Evolutionary conservation across 2,797 vertebrate species (phyloP).

Genomic region (Thalassophryne amazonica): DNA sequence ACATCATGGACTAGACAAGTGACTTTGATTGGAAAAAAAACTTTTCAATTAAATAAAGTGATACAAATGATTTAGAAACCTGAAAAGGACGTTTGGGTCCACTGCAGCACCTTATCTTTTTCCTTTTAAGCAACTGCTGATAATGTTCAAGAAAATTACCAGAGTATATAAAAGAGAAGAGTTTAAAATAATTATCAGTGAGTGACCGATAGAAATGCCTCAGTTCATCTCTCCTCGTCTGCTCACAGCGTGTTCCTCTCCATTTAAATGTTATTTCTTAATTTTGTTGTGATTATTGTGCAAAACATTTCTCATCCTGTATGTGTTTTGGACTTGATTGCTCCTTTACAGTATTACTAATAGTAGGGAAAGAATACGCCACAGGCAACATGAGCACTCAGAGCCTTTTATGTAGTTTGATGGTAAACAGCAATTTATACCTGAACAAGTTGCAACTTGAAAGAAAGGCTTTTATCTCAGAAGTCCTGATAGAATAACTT

Average conservation of each 20-base stretch:
- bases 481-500: neutral
- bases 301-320: no score
- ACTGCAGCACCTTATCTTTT: neutral
- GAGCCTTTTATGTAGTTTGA: neutral
- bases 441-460: neutral
- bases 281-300: no score
- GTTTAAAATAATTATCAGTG: neutral
- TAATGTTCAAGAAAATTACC: slow-evolving; percentile 7
- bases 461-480: neutral
- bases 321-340: no score
- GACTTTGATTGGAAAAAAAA: slow-evolving; percentile 42
- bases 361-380: neutral
- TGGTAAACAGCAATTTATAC: neutral
- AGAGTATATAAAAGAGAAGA: neutral
- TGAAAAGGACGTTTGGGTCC: slow-evolving; percentile 14
- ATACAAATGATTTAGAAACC: slow-evolving; percentile 36
- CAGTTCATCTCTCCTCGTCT: neutral
- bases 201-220: neutral
- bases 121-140: neutral
- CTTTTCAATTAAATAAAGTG: slow-evolving; percentile 40
- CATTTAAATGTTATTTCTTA: neutral
- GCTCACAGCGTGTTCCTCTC: neutral
- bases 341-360: neutral
- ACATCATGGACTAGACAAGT: slow-evolving; percentile 25
- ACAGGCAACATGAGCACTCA: neutral